These are phyloP conservation scores for Leptonema lineaticorne DNA, from an alignment of 1,140 invertebrate genomes.

Conservation along the genomic window DNA sequence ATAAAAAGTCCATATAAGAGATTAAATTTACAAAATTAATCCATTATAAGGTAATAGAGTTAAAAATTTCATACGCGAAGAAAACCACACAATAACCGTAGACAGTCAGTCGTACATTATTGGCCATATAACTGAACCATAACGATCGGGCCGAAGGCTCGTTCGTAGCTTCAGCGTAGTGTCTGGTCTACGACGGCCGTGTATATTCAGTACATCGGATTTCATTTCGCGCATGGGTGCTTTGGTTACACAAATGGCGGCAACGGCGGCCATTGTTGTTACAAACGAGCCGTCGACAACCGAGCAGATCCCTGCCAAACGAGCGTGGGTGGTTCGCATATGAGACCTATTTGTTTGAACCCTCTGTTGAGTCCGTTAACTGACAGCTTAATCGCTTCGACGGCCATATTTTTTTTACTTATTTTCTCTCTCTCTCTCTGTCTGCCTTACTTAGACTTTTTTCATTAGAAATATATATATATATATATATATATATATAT, in stretches of 20 bases:
- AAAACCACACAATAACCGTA: too few relatives aligned
- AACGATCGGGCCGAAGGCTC: too few relatives aligned
- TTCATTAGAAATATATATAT: too few relatives aligned
- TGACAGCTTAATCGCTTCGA: not conserved
- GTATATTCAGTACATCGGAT: not conserved
- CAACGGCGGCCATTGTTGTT: slow-evolving; percentile 13
- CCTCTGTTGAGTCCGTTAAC: slow-evolving; percentile 2
- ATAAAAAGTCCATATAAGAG: too few relatives aligned
- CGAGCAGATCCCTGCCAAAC: slow-evolving; percentile 6
- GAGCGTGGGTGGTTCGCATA: slow-evolving; percentile 5
- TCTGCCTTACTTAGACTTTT: too few relatives aligned
- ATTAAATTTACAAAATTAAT: too few relatives aligned
- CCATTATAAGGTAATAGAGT: too few relatives aligned
- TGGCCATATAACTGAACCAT: too few relatives aligned
- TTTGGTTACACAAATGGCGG: not conserved
- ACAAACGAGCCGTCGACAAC: slow-evolving; percentile 24
- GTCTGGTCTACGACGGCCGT: not conserved
- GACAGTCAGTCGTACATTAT: too few relatives aligned
- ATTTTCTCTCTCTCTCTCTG: not conserved
- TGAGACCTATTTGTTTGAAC: not conserved
- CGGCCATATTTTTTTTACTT: not conserved
- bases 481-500: too few relatives aligned
- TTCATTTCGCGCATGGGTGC: not conserved
- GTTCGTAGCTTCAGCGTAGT: not conserved
- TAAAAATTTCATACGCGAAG: too few relatives aligned